These are phyloP conservation scores for Phrynosoma platyrhinos DNA, from an alignment of 2,113 vertebrate genomes.

Conservation along the genomic window DNA sequence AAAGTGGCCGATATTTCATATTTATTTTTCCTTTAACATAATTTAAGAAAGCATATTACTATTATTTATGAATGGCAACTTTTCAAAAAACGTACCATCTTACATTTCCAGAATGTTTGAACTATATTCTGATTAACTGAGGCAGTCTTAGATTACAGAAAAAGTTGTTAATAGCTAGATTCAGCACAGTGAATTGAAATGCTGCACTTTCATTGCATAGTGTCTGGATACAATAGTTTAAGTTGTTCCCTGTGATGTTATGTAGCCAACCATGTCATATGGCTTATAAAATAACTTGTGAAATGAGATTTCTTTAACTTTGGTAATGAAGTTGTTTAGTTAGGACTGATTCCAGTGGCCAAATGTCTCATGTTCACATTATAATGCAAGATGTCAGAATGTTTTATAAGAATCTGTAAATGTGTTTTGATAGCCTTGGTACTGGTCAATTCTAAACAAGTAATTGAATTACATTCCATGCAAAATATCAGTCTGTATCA, in stretches of 20 bases:
- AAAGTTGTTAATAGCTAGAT: slow-evolving; percentile 61
- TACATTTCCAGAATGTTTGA: slow-evolving; percentile 27
- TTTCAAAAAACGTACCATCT: slow-evolving; percentile 44
- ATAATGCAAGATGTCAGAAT: slow-evolving; percentile 22
- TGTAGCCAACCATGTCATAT: slow-evolving; percentile 65
- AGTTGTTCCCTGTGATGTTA: slow-evolving; percentile 67
- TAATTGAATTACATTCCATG: too few species aligned
- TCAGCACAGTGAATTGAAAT: slow-evolving; percentile 38
- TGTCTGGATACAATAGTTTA: slow-evolving; percentile 61
- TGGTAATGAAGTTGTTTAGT: slow-evolving; percentile 66
- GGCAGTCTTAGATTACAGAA: slow-evolving; percentile 53
- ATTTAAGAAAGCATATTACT: slow-evolving; percentile 28
- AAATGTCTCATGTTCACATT: slow-evolving; percentile 56
- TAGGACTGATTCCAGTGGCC: slow-evolving; percentile 34
- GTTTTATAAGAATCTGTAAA: too few species aligned
- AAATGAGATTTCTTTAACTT: slow-evolving; percentile 66
- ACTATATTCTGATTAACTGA: slow-evolving; percentile 28
- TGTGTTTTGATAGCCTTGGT: too few species aligned
- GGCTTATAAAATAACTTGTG: slow-evolving; percentile 71
- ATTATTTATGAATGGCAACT: slow-evolving; percentile 31
- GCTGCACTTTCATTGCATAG: slow-evolving; percentile 62
- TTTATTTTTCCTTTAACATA: slow-evolving; percentile 46
- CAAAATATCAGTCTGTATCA: too few species aligned
- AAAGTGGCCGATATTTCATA: background rate
- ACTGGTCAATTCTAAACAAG: too few species aligned